These are phyloP conservation scores for Phaetusa simplex DNA, from an alignment of 2,113 vertebrate species.

Conservation along the genomic window DNA sequence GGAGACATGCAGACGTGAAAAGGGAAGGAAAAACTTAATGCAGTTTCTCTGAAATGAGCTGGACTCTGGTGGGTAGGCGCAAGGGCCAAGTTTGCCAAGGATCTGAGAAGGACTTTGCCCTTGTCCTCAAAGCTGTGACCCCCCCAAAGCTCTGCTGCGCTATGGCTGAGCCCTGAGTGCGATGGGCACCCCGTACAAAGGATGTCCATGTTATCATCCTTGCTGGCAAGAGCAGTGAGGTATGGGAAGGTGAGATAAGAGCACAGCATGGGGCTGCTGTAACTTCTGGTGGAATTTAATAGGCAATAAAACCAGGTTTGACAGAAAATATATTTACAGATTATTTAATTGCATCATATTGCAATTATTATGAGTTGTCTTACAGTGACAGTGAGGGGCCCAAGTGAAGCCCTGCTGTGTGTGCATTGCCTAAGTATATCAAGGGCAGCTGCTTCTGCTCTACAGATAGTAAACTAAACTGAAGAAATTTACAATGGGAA, in stretches of 20 bases:
- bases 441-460: not conserved
- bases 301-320: not conserved
- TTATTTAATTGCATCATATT: not conserved
- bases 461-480: not conserved
- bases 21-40: not conserved
- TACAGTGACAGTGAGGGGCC: not conserved
- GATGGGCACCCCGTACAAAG: accelerated
- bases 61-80: accelerated
- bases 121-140: not conserved
- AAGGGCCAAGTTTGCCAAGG: not conserved
- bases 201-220: no score
- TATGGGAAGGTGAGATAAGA: not conserved
- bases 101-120: not conserved
- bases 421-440: not conserved
- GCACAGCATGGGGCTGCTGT: not conserved
- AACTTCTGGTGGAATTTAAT: not conserved
- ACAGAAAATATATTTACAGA: not conserved
- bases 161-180: accelerated
- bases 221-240: not conserved
- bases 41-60: not conserved
- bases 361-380: not conserved
- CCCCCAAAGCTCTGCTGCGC: not conserved
- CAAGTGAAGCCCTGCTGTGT: not conserved
- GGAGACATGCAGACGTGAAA: not conserved
- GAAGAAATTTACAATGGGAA: not conserved